phyloP scores from a whole-genome alignment of 2,113 vertebrate species.

The Phalacrocorax brasilianus region DNA sequence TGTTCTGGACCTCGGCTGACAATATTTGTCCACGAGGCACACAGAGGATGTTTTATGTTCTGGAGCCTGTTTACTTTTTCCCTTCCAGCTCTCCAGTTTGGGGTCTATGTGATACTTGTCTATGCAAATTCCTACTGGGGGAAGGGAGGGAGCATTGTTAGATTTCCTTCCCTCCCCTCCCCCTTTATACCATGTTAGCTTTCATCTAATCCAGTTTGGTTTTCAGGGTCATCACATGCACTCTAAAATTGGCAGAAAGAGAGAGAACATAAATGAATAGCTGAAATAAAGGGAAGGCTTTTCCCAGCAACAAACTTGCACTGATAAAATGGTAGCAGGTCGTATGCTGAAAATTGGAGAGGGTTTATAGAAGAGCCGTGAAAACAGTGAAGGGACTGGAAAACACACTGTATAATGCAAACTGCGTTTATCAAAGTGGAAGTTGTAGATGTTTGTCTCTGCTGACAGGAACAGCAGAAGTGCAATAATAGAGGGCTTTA shows the following conservation, averaged over 20 bases:
- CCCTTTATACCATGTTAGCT: not conserved
- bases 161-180: not conserved
- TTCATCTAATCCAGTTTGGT: slow-evolving; percentile 20
- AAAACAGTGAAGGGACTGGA: slow-evolving; percentile 24
- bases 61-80: not conserved
- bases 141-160: not conserved
- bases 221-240: slow-evolving; percentile 35
- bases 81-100: not conserved
- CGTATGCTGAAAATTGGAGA: slow-evolving; percentile 36
- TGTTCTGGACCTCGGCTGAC: not conserved
- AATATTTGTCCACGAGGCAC: not conserved
- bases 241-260: slow-evolving; percentile 42
- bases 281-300: slow-evolving; percentile 50
- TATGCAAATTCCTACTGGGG: not conserved
- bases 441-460: slow-evolving; percentile 48
- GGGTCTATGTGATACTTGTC: not conserved
- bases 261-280: slow-evolving; percentile 12
- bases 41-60: not conserved
- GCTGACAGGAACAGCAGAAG: slow-evolving; percentile 54
- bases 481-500: slow-evolving; percentile 49
- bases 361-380: slow-evolving; percentile 25
- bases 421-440: slow-evolving; percentile 25
- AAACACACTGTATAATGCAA: slow-evolving; percentile 9
- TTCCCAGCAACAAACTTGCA: slow-evolving; percentile 19
- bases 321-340: not conserved